phyloP scores from a whole-genome alignment of 2,113 vertebrate species.

The Labrus mixtus region DNA sequence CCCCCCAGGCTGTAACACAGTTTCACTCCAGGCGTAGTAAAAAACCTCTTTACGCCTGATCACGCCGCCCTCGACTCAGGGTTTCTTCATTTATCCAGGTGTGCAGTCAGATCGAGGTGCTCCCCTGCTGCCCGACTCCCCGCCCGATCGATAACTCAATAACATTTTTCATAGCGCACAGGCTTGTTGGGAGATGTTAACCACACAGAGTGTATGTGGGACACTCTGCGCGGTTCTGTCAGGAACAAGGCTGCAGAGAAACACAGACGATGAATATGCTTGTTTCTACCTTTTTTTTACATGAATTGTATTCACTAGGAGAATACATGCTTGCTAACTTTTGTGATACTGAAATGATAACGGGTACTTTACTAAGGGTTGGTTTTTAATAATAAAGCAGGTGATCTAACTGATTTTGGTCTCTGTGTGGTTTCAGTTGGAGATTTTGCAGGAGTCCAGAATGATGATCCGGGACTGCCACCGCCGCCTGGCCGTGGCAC shows the following conservation, averaged over 20 bases:
- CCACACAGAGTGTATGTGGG: slow-evolving; percentile 82
- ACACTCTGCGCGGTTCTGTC: slow-evolving; percentile 25
- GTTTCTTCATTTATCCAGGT: slow-evolving; percentile 70
- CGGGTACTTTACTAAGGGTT: neutral
- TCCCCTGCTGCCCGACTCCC: slow-evolving; percentile 83
- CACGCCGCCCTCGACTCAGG: slow-evolving; percentile 78
- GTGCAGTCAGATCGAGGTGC: slow-evolving; percentile 86
- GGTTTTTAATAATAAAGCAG: neutral
- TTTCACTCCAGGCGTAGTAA: slow-evolving; percentile 66
- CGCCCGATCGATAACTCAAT: slow-evolving; percentile 94
- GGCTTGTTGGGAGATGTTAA: slow-evolving; percentile 92
- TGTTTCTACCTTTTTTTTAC: slow-evolving; percentile 29
- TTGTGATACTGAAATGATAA: slow-evolving; percentile 16
- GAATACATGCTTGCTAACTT: slow-evolving; percentile 10
- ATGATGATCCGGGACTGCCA: slow-evolving; percentile 99
- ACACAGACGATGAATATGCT: slow-evolving; percentile 27
- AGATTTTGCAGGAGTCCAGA: slow-evolving; percentile 92
- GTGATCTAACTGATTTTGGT: slow-evolving; percentile 3
- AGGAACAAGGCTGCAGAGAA: slow-evolving; percentile 10
- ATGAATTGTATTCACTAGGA: slow-evolving; percentile 2
- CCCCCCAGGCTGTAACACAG: slow-evolving; percentile 82
- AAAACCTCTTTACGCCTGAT: slow-evolving; percentile 84
- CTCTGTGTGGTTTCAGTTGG: slow-evolving; percentile 83
- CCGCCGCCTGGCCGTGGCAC: slow-evolving; percentile 89
- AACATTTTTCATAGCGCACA: slow-evolving; percentile 88